Percentiles rank a stretch among this genome's conserved stretches.
Conservation (phyloP, 2,888 invertebrate species). For the Drosophila pegasa region DNA sequence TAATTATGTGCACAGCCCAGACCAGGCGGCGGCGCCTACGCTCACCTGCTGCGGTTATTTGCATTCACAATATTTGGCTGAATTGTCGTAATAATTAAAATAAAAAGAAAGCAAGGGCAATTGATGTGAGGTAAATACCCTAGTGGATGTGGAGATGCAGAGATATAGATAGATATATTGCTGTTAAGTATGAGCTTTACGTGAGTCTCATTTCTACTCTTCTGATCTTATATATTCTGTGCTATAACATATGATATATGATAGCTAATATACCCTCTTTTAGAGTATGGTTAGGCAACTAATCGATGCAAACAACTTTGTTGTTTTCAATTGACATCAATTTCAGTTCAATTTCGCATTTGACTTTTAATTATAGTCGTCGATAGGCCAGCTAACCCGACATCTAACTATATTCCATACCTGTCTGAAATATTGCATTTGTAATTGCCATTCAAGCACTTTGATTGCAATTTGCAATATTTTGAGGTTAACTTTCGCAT, state of each 20-base stretch:
- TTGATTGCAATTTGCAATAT: constrained; percentile 24
- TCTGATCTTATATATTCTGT: too few relatives aligned
- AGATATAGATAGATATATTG: too few relatives aligned
- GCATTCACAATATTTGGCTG: constrained; percentile 44
- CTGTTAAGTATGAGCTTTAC: neutral
- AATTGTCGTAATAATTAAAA: constrained; percentile 54
- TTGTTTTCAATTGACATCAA: constrained; percentile 43
- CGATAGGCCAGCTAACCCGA: constrained; percentile 29
- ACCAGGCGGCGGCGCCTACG: neutral
- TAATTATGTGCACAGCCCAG: constrained; percentile 58
- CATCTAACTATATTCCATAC: neutral
- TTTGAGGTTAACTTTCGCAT: constrained; percentile 34
- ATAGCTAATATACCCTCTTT: neutral
- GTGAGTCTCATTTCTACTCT: neutral
- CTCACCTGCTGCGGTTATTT: constrained; percentile 39
- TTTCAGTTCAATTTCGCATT: constrained; percentile 53
- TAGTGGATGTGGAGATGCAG: neutral
- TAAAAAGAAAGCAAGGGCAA: constrained; percentile 14
- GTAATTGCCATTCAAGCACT: constrained; percentile 31
- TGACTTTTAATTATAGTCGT: constrained; percentile 53
- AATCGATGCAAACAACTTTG: constrained; percentile 29
- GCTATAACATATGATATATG: too few relatives aligned
- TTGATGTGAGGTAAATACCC: neutral
- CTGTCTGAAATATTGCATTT: constrained; percentile 11
- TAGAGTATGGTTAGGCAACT: constrained; percentile 19